phyloP scores from a whole-genome alignment of 2,113 vertebrate genomes.

The Apus apus region DNA sequence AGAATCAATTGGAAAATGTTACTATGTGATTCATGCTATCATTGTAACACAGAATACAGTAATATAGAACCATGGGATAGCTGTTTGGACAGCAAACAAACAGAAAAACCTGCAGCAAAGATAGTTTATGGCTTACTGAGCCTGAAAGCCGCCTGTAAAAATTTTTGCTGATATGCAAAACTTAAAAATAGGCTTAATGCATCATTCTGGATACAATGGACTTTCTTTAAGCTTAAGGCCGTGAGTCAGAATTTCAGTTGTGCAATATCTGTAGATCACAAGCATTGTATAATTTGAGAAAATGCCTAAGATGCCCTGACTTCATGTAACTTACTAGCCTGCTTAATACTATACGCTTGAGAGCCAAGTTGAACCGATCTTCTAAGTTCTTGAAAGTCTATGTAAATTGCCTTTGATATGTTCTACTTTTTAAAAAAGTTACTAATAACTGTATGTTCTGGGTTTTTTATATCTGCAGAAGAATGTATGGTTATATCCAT shows the following conservation, averaged over 20 bases:
- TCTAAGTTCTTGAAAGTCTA: neutral
- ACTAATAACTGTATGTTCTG: neutral
- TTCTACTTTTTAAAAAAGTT: neutral
- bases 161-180: neutral
- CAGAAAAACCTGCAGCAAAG: neutral
- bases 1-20: neutral
- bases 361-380: neutral
- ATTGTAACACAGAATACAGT: neutral
- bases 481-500: neutral
- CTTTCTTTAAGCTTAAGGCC: neutral
- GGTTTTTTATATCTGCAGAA: neutral
- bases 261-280: neutral
- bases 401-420: neutral
- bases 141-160: neutral
- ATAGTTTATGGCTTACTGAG: neutral
- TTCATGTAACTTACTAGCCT: neutral
- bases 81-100: neutral
- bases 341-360: neutral
- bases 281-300: neutral
- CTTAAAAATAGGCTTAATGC: neutral
- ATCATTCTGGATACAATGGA: neutral
- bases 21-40: neutral
- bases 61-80: neutral
- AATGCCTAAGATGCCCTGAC: neutral
- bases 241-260: neutral